phyloP scores from a whole-genome alignment of 2,888 invertebrate genomes.

The Phalera bucephala region DNA sequence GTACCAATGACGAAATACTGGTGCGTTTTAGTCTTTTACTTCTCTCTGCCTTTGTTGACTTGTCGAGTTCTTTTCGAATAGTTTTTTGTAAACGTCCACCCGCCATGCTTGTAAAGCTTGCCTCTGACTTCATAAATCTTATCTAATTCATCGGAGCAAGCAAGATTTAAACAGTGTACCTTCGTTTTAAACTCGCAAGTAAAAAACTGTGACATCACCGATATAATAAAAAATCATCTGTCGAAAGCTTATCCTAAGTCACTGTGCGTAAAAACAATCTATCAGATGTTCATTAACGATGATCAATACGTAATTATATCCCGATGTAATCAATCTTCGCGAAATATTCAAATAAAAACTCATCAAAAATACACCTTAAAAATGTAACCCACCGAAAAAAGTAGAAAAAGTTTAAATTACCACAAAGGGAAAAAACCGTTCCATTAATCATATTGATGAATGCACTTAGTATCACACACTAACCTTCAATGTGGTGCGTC shows the following conservation, averaged over 20 bases:
- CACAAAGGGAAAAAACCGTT: constrained; percentile 49
- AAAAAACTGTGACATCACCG: constrained; percentile 24
- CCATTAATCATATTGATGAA: constrained; percentile 76
- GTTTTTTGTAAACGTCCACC: constrained; percentile 70
- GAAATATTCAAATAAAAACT: constrained; percentile 54
- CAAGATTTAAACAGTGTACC: constrained; percentile 47
- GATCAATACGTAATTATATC: constrained; percentile 40
- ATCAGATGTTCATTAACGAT: constrained; percentile 36
- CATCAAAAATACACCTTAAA: constrained; percentile 47
- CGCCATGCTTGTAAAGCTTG: constrained; percentile 64
- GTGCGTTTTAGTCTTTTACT: constrained; percentile 70
- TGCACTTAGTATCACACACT: constrained; percentile 59
- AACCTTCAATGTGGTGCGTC: constrained; percentile 39
- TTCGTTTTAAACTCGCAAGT: constrained; percentile 37
- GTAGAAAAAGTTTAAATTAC: constrained; percentile 52
- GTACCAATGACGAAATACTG: constrained; percentile 70
- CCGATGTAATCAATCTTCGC: constrained; percentile 59
- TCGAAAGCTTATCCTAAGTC: constrained; percentile 28
- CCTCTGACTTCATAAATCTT: constrained; percentile 70
- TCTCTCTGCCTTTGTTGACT: constrained; percentile 71
- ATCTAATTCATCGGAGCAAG: constrained; percentile 68
- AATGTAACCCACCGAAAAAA: constrained; percentile 39
- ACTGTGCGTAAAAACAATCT: constrained; percentile 16
- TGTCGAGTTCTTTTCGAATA: constrained; percentile 68
- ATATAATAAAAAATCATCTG: constrained; percentile 27